These are phyloP conservation scores for Tribolium freemani DNA, from an alignment of 2,888 invertebrate genomes.

Conservation along the genomic window DNA sequence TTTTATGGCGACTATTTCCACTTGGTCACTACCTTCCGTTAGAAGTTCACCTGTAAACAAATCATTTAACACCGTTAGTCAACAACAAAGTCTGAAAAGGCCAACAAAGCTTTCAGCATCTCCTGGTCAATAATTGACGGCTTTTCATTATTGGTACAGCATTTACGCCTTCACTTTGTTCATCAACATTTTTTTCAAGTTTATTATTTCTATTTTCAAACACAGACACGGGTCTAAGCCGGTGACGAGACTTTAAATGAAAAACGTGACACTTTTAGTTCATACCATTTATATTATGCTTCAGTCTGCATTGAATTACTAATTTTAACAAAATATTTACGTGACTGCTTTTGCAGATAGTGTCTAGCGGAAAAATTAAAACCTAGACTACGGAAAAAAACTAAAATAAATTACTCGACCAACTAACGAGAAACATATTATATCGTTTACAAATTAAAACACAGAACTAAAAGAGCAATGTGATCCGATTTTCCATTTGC, in stretches of 20 bases:
- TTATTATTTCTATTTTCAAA: neutral
- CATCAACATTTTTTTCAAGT: constrained; percentile 17
- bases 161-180: constrained; percentile 6
- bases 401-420: neutral
- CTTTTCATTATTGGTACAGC: neutral
- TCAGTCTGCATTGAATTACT: constrained; percentile 24
- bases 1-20: constrained; percentile 81
- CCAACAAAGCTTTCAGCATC: neutral
- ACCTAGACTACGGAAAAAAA: neutral
- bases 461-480: too few relatives aligned
- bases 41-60: constrained; percentile 70
- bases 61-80: constrained; percentile 5
- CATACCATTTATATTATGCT: constrained; percentile 9
- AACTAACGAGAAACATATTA: too few relatives aligned
- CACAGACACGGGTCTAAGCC: neutral
- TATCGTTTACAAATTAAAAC: too few relatives aligned
- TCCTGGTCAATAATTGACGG: constrained; percentile 8
- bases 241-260: constrained; percentile 15
- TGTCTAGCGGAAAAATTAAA: neutral
- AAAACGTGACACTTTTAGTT: constrained; percentile 30
- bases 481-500: too few relatives aligned
- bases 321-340: constrained; percentile 23
- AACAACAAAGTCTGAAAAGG: constrained; percentile 15
- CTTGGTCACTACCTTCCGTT: constrained; percentile 64
- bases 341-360: neutral